Evolutionary conservation across 1,140 invertebrate genomes (phyloP).

Genomic region (Saccostrea glomerata): DNA sequence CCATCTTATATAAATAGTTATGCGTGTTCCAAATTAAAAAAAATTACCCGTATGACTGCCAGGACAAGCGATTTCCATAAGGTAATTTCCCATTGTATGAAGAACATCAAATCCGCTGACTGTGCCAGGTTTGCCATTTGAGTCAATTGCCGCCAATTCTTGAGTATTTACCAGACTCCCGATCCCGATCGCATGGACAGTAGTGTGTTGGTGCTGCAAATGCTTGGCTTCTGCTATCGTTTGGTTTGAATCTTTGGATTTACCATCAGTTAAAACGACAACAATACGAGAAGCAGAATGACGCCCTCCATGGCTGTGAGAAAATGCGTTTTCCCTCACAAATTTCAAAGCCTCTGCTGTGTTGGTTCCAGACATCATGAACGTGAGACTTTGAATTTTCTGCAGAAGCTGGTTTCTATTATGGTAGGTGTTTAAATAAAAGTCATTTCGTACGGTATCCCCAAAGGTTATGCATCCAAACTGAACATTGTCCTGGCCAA

Average conservation of each 20-base stretch:
- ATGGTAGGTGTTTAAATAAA: constrained; percentile 40
- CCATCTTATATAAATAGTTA: too few species aligned
- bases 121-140: background rate
- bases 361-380: constrained; percentile 44
- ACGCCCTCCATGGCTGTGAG: constrained; percentile 40
- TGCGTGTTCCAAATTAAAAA: too few species aligned
- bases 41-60: background rate
- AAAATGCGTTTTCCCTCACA: constrained; percentile 42
- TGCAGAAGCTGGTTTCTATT: constrained; percentile 22
- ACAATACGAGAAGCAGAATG: constrained; percentile 43
- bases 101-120: constrained; percentile 25
- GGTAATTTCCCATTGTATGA: constrained; percentile 27
- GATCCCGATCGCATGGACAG: constrained; percentile 18
- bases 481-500: constrained; percentile 49
- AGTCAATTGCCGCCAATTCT: constrained; percentile 36
- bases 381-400: constrained; percentile 42
- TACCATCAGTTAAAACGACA: constrained; percentile 51
- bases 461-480: constrained; percentile 52
- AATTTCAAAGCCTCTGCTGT: constrained; percentile 42
- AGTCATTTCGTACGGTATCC: constrained; percentile 22
- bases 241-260: constrained; percentile 34
- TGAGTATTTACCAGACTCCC: background rate
- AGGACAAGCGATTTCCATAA: constrained; percentile 21
- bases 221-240: constrained; percentile 5
- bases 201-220: background rate